phyloP scores from a whole-genome alignment of 2,113 vertebrate genomes.

The Spea multiplicata region DNA sequence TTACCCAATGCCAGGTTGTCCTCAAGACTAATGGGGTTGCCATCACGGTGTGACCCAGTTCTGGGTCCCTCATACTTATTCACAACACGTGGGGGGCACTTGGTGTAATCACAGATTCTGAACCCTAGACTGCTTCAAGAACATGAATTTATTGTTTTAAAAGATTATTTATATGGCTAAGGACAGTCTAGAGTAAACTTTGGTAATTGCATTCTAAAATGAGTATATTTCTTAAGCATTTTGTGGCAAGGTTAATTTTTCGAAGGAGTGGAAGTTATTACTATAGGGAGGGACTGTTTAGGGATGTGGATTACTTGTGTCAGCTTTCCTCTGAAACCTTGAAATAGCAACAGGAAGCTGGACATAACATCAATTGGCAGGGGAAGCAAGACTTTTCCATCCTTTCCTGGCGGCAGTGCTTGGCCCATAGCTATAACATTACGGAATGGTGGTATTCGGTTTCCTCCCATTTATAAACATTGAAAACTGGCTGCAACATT shows the following conservation, averaged over 20 bases:
- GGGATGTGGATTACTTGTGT: slow-evolving; percentile 7
- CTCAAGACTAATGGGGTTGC: too few species aligned
- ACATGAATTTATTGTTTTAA: too few species aligned
- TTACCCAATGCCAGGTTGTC: too few species aligned
- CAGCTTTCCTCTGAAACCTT: slow-evolving; percentile 8
- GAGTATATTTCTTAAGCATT: neutral
- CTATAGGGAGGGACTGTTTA: neutral
- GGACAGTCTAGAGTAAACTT: too few species aligned
- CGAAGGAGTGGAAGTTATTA: neutral
- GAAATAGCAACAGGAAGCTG: slow-evolving; percentile 33
- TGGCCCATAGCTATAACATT: slow-evolving; percentile 4
- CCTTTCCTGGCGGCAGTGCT: slow-evolving; percentile 34
- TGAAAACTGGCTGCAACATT: neutral
- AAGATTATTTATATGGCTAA: too few species aligned
- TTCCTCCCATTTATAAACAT: slow-evolving; percentile 10
- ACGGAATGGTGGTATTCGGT: neutral
- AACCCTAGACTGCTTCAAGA: too few species aligned
- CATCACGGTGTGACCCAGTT: too few species aligned
- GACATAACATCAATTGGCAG: neutral
- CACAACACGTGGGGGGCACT: too few species aligned
- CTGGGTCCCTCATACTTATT: too few species aligned
- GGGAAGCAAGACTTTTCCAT: neutral
- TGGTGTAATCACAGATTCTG: too few species aligned
- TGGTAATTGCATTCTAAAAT: too few species aligned
- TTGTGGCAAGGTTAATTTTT: neutral